These are phyloP conservation scores for Panulirus ornatus DNA, from an alignment of 1,140 invertebrate genomes.

Conservation along the genomic window DNA sequence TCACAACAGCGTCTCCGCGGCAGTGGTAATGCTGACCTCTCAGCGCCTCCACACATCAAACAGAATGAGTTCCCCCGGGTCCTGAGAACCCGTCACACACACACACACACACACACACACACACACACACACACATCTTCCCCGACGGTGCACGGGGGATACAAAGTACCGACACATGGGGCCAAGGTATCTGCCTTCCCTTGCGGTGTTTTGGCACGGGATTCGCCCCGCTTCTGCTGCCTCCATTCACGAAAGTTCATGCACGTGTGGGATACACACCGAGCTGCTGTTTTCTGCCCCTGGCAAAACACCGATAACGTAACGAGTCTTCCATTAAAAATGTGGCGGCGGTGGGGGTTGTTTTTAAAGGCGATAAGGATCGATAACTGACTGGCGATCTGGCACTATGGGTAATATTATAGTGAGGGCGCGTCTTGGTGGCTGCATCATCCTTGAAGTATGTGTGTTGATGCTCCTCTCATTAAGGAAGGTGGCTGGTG, in stretches of 20 bases:
- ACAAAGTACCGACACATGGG: neutral
- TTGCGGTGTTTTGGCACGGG: neutral
- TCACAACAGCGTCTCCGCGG: too few relatives aligned
- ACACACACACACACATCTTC: too few relatives aligned
- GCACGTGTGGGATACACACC: constrained; percentile 2
- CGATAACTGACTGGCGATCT: constrained; percentile 2
- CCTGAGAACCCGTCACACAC: too few relatives aligned
- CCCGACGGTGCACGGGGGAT: too few relatives aligned
- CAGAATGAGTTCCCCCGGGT: too few relatives aligned
- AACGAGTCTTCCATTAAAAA: constrained; percentile 26
- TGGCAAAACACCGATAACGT: constrained; percentile 32
- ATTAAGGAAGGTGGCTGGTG: constrained; percentile 26
- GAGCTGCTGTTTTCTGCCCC: neutral
- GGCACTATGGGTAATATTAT: neutral
- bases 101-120: too few relatives aligned
- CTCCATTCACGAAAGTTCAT: constrained; percentile 37
- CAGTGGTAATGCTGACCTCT: too few relatives aligned
- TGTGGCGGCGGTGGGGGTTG: neutral
- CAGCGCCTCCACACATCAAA: too few relatives aligned
- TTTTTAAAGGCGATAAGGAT: constrained; percentile 23
- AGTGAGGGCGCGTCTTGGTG: constrained; percentile 1
- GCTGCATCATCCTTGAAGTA: constrained; percentile 13
- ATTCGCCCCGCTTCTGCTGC: neutral
- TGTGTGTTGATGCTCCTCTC: constrained; percentile 22
- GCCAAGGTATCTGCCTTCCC: neutral